These are phyloP conservation scores for Syndactyla subalaris DNA, from an alignment of 2,797 vertebrate genomes.

Conservation along the genomic window DNA sequence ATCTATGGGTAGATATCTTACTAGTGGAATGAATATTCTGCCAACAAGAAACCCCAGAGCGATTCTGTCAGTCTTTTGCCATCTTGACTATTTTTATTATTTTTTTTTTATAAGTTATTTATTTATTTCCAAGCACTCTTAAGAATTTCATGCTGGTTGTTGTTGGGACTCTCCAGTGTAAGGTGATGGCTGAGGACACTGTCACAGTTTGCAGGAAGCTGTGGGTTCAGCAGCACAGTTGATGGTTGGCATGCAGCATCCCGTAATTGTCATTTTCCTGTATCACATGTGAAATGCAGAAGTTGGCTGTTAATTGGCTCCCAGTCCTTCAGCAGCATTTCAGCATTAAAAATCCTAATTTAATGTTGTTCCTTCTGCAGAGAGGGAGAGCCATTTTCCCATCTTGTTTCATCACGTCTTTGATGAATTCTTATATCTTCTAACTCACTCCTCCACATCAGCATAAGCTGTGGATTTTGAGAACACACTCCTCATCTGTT, in stretches of 20 bases:
- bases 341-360: constrained; percentile 25
- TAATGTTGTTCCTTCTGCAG: constrained; percentile 24
- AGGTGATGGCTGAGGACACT: background rate
- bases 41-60: background rate
- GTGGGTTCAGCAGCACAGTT: background rate
- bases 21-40: constrained; percentile 50
- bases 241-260: background rate
- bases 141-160: background rate
- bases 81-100: background rate
- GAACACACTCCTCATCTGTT: constrained; percentile 24
- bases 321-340: constrained; percentile 16
- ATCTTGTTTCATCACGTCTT: background rate
- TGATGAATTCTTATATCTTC: constrained; percentile 13
- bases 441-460: background rate
- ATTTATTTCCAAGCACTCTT: background rate
- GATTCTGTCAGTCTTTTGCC: constrained; percentile 19
- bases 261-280: constrained; percentile 26
- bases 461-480: constrained; percentile 29
- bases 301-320: constrained; percentile 47
- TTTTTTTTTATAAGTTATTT: background rate
- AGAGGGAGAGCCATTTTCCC: background rate
- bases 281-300: constrained; percentile 25
- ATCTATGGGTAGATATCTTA: constrained; percentile 52
- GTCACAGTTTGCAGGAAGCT: background rate
- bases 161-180: background rate